Evolutionary conservation across 2,113 vertebrate genomes (phyloP), one percentile per base, ranked within the genome.

Genomic region (Anguilla japonica): DNA sequence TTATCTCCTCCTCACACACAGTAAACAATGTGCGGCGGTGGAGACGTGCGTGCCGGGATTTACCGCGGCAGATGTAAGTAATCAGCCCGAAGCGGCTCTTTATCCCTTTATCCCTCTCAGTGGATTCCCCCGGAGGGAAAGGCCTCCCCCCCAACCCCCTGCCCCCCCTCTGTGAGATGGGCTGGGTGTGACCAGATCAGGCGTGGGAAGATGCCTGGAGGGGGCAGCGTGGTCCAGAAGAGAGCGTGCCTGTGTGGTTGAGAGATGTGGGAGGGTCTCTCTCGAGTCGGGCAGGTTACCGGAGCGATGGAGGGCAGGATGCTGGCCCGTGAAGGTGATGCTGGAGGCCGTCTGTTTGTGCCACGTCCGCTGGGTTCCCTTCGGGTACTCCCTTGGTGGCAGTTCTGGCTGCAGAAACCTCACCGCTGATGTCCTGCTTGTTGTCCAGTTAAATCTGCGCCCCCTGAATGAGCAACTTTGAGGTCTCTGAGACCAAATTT

Each of bases 51-150:
- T 90, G 91, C 92, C 94, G 95, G 94, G 95, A 94, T 97, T 97
- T 96, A 96, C 92, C 94, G 92, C 92, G 95, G 94, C 96, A 97
- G 95, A 96, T 96, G 96, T 96, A 96, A 97, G 96, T 97, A 97
- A 96, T 96, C 95, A 96, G 96, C 92, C 93, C 94, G 92, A 92
- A 95, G 94, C 94, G 95, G 90, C 94, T 95, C 94, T 97, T 97
- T 97, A 98, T 97, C 96, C 96, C 93, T 97, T 97, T 96, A 97
- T 97, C 95, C 95, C 94, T 93, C 95, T 96, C 94, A 94, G 93
- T 95, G 91, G 91, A 96, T 95, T 95, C 94, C 93, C 93, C 93
- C 94, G 94, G 93, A 91, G 92, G 94, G 92, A 88, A 91, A 91
- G 91, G 88, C 5, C 43, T 6, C 43, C 43, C 43, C 43, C 43